phyloP scores from a whole-genome alignment of 2,113 vertebrate genomes.

The Lepisosteus oculatus region DNA sequence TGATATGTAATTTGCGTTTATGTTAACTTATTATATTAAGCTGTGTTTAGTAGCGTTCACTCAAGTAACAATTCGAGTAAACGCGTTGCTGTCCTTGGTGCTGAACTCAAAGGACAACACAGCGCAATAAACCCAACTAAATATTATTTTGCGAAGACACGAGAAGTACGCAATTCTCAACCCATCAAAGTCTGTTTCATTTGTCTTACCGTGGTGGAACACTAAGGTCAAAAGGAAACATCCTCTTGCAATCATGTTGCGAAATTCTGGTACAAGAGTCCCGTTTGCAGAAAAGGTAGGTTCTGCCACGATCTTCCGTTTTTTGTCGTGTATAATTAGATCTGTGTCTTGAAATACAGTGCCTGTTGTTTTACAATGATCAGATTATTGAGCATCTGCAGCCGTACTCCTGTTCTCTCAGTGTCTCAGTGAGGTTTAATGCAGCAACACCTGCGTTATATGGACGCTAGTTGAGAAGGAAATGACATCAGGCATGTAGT shows the following conservation, averaged over 20 bases:
- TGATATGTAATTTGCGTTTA: too few species aligned
- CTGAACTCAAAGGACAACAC: slow-evolving; percentile 36
- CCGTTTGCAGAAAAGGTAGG: not conserved
- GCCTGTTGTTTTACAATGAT: slow-evolving; percentile 48
- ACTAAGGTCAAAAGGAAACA: slow-evolving; percentile 44
- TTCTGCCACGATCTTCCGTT: slow-evolving; percentile 2
- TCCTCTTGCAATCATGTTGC: slow-evolving; percentile 55
- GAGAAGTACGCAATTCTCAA: too few species aligned
- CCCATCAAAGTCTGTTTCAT: slow-evolving; percentile 7
- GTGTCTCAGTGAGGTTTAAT: slow-evolving; percentile 28
- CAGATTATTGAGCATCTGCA: slow-evolving; percentile 30
- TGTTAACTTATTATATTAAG: too few species aligned
- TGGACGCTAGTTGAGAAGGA: slow-evolving; percentile 36
- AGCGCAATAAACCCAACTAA: too few species aligned
- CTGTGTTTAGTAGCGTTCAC: not conserved
- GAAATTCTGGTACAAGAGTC: not conserved
- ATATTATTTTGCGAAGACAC: too few species aligned
- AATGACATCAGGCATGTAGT: slow-evolving; percentile 55
- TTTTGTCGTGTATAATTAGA: slow-evolving; percentile 26
- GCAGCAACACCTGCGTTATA: slow-evolving; percentile 47
- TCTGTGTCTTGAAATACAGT: not conserved
- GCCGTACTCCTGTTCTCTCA: slow-evolving; percentile 17
- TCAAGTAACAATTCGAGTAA: not conserved
- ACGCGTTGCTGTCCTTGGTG: slow-evolving; percentile 59
- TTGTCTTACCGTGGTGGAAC: slow-evolving; percentile 58